These are phyloP conservation scores for Mus caroli DNA, from an alignment of 2,797 vertebrate genomes.

Conservation along the genomic window DNA sequence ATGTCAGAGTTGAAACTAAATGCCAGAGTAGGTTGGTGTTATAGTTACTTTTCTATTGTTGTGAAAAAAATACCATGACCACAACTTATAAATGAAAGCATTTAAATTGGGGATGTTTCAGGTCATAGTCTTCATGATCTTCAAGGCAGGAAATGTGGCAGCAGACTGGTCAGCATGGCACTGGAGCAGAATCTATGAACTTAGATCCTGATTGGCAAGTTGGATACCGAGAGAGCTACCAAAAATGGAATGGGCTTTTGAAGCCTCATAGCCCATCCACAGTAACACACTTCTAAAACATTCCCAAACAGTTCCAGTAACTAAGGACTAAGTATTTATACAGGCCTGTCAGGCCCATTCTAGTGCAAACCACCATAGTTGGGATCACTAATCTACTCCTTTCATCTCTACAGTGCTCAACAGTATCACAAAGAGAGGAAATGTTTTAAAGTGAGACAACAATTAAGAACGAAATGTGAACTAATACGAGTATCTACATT, in stretches of 20 bases:
- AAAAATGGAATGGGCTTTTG: background rate
- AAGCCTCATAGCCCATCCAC: background rate
- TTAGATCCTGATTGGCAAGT: background rate
- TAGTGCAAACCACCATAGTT: background rate
- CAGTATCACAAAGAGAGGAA: background rate
- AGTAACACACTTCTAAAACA: background rate
- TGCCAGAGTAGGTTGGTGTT: background rate
- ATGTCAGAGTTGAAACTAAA: constrained; percentile 48
- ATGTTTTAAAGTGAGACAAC: background rate
- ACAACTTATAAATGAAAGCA: background rate
- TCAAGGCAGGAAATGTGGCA: background rate
- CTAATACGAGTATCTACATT: background rate
- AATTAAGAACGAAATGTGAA: background rate
- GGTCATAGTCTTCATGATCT: background rate
- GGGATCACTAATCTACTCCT: background rate
- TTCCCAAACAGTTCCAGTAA: too few species aligned
- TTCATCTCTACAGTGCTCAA: background rate
- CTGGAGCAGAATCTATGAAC: background rate
- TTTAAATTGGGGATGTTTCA: background rate
- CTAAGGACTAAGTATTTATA: background rate
- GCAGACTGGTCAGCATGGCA: background rate
- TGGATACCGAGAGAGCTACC: background rate
- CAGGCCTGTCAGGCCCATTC: background rate
- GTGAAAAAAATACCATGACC: background rate
- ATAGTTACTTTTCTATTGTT: background rate